phyloP scores from a whole-genome alignment of 2,113 vertebrate species.

The Xiphias gladius region DNA sequence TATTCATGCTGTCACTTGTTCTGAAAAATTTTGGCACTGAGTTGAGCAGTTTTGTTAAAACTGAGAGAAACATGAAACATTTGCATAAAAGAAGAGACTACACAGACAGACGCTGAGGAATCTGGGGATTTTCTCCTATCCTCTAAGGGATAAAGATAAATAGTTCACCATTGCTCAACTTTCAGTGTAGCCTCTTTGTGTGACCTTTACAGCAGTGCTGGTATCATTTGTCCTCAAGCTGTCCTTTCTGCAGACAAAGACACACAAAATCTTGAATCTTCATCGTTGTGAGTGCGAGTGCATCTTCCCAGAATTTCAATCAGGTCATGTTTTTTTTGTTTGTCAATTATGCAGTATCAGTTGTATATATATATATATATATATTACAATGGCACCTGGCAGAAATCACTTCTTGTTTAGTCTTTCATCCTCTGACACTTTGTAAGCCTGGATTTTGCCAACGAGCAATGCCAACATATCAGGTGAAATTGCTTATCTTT shows the following conservation, averaged over 20 bases:
- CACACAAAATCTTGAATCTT: conserved; percentile 60
- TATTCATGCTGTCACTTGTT: conserved; percentile 16
- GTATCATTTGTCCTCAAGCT: conserved; percentile 72
- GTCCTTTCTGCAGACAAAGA: conserved; percentile 65
- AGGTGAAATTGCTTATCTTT: conserved; percentile 26
- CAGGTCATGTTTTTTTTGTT: conserved; percentile 39
- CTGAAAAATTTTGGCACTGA: conserved; percentile 1
- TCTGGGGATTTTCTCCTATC: conserved; percentile 46
- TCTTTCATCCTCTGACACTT: conserved; percentile 9
- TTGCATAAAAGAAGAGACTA: conserved; percentile 38
- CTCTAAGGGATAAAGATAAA: conserved; percentile 70
- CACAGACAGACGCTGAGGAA: conserved; percentile 15
- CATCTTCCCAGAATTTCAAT: conserved; percentile 48
- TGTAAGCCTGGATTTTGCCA: conserved; percentile 10
- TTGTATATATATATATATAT: too few relatives aligned
- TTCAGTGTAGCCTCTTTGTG: conserved; percentile 74
- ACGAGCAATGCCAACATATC: neutral
- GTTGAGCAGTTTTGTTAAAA: neutral
- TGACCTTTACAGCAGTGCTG: conserved; percentile 75
- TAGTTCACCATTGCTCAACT: conserved; percentile 76
- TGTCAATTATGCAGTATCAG: conserved; percentile 29
- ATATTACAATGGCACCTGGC: conserved; percentile 15
- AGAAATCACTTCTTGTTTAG: conserved; percentile 14
- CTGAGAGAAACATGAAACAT: conserved; percentile 33
- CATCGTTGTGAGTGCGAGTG: conserved; percentile 19